Base-by-base conservation (phyloP, 2,113 vertebrate genomes). In the Daphoenositta chrysoptera region DNA sequence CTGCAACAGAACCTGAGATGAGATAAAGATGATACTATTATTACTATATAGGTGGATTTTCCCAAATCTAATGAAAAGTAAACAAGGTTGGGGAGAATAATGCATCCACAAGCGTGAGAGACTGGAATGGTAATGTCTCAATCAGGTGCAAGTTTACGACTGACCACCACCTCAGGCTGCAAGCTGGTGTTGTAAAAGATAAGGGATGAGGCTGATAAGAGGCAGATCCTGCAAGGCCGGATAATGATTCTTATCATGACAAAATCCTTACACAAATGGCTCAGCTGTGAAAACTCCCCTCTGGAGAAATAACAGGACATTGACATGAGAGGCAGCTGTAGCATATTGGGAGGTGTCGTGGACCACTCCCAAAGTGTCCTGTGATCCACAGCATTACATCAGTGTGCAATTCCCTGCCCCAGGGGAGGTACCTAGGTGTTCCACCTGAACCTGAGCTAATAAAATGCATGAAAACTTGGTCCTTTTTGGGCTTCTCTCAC, bases 111-210 rank as follows among this genome's bases (percentile, higher is more conserved):
- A 23, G 12, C 33, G 15, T 60, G 72, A 78, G 54, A 51, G 39
- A 45, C 15, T 45, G 39, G 63, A 77, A 33, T 69, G 27, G 3
- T 69, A 23, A 69, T 39, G 39, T 33, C 45, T 61, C 54, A 69
- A 23, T 77, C 54, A 27, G 7, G 30, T 26, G 42, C 51, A 15
- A 28, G 22, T 9, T 51, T 27, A 68, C 0, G 14, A 15, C 27
- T 0, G 0, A n/a, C n/a, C n/a, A n/a, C 27, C 54, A 45, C 54
- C 39, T 60, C 33, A 69, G 63, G 54, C 39, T 45, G 9, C 33
- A 33, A 45, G 22, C 27, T 78, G 14, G 22, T 53, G 2, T 33
- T 77, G 39, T 33, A 60, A 47, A 53, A 78, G 83, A 53, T 69
- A 60, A 53, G 54, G 23, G 15, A 60, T 60, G 37, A 53, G 37